A percentile compares a stretch with the other conserved stretches of the same genome.
These are phyloP conservation scores for Chaetura pelagica DNA, from an alignment of 2,113 vertebrate genomes.

Conservation along the genomic window DNA sequence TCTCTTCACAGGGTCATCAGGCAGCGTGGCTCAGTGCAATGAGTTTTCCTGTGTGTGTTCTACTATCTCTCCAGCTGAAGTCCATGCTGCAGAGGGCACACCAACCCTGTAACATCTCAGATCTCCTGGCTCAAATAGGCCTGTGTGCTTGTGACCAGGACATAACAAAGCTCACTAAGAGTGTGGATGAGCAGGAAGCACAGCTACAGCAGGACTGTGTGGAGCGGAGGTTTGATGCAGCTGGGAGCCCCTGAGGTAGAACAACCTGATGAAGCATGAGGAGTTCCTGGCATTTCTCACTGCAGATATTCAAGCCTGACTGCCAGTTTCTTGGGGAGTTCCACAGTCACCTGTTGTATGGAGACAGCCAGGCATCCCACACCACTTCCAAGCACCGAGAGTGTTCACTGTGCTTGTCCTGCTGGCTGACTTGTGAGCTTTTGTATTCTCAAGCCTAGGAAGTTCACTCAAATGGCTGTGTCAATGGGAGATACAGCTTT, in stretches of 20 bases:
- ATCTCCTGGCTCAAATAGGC: background rate
- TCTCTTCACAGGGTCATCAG: conserved; percentile 13
- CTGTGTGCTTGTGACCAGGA: background rate
- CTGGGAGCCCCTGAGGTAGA: background rate
- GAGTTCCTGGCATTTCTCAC: background rate
- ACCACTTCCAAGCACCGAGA: background rate
- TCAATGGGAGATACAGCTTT: background rate
- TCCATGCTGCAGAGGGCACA: background rate
- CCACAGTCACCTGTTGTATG: background rate
- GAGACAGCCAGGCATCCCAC: background rate
- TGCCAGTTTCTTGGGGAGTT: background rate
- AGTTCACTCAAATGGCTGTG: background rate
- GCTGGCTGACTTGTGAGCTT: background rate
- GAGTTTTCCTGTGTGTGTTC: background rate
- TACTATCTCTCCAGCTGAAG: background rate
- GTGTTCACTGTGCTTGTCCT: background rate
- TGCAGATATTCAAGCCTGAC: background rate
- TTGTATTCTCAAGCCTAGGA: background rate
- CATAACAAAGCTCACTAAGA: background rate
- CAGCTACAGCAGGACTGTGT: background rate
- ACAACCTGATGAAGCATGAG: background rate
- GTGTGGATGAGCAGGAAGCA: background rate
- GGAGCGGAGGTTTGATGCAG: background rate
- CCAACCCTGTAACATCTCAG: background rate
- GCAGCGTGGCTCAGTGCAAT: background rate